These are phyloP conservation scores for Zelleria hepariella DNA, from an alignment of 2,888 invertebrate genomes.

Conservation along the genomic window DNA sequence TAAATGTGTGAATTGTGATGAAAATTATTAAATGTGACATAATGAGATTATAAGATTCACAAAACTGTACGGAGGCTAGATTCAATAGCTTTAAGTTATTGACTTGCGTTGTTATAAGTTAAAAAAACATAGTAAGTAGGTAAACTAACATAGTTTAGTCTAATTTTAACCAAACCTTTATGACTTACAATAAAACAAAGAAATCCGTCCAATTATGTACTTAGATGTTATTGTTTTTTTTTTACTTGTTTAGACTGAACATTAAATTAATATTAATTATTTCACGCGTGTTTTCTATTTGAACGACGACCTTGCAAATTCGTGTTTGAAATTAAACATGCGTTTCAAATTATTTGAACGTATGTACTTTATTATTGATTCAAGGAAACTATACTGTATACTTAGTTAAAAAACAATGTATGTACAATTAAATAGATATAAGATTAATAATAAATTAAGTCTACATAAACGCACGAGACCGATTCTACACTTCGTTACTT, in stretches of 20 bases:
- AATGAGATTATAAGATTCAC: too few species aligned
- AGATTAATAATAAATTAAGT: background rate
- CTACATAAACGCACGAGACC: background rate
- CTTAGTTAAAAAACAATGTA: background rate
- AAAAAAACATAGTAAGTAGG: background rate
- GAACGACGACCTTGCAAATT: too few species aligned
- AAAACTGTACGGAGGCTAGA: background rate
- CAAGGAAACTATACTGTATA: background rate
- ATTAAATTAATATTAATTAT: too few species aligned
- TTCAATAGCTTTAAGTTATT: background rate
- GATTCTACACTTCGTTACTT: too few species aligned
- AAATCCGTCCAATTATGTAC: background rate
- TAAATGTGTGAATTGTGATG: too few species aligned
- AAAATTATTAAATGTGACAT: too few species aligned
- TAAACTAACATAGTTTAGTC: background rate
- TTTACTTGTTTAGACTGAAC: too few species aligned
- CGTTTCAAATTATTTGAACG: background rate
- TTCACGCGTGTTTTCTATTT: too few species aligned
- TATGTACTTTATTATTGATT: background rate
- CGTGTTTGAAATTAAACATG: background rate
- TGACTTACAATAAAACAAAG: conserved; percentile 1
- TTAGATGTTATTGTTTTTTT: background rate
- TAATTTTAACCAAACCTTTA: conserved; percentile 8
- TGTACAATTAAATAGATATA: background rate
- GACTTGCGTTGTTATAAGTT: background rate